Percentiles rank a stretch among this genome's conserved stretches.
Evolutionary conservation across 1,140 invertebrate species (phyloP).

Genomic region (Aphelinus certus): DNA sequence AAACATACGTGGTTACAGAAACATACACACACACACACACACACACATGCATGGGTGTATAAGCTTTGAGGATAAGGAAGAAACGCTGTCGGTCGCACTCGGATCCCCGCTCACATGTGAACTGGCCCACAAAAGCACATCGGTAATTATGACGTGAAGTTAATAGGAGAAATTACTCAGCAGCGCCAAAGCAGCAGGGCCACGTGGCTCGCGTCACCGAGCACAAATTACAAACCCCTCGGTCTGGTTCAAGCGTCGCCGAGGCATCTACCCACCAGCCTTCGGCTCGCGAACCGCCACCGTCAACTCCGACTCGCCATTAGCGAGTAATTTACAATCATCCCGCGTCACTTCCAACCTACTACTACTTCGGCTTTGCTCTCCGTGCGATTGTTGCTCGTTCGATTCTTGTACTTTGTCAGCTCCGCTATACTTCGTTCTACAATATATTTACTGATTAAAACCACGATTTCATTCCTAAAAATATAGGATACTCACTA

Average conservation of each 20-base stretch:
- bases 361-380: too few relatives aligned
- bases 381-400: too few relatives aligned
- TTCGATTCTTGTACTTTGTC: too few relatives aligned
- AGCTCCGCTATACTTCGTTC: too few relatives aligned
- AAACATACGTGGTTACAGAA: too few relatives aligned
- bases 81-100: not conserved
- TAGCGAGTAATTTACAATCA: conserved; percentile 57
- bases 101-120: conserved; percentile 40
- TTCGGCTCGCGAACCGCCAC: not conserved
- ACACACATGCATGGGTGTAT: too few relatives aligned
- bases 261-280: not conserved
- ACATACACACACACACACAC: too few relatives aligned
- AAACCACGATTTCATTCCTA: too few relatives aligned
- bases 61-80: not conserved
- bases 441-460: too few relatives aligned
- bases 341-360: conserved; percentile 48
- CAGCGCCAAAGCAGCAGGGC: conserved; percentile 45
- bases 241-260: conserved; percentile 15
- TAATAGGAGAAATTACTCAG: conserved; percentile 51
- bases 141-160: conserved; percentile 49
- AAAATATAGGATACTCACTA: too few relatives aligned
- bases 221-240: conserved; percentile 54
- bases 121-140: conserved; percentile 44
- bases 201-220: conserved; percentile 49
- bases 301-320: conserved; percentile 44